Evolutionary conservation across 1,140 invertebrate species (phyloP).

Genomic region (Bathynomus jamesi): DNA sequence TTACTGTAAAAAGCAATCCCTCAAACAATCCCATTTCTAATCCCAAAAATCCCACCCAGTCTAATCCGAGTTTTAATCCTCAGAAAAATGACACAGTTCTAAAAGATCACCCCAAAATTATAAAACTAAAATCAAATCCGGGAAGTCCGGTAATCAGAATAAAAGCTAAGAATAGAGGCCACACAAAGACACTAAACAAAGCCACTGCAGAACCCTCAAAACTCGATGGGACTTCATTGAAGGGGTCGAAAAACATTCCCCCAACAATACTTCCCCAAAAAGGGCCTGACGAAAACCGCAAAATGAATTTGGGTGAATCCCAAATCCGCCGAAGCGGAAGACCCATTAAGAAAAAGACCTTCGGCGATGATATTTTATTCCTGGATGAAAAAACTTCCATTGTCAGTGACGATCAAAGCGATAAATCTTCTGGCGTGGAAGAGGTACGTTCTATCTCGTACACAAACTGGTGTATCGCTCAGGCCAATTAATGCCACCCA

Average conservation of each 20-base stretch:
- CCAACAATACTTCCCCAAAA: not conserved
- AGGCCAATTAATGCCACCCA: no score
- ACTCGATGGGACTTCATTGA: no score
- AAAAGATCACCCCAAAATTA: no score
- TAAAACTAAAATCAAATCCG: no score
- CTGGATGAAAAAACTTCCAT: conserved; percentile 13
- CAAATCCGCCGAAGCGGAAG: conserved; percentile 22
- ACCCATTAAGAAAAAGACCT: conserved; percentile 34
- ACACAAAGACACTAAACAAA: not conserved
- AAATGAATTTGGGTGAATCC: not conserved
- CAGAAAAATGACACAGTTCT: not conserved
- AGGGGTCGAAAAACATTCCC: no score
- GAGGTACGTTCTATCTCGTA: conserved; percentile 1
- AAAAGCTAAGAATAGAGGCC: no score
- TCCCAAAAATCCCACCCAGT: conserved; percentile 2
- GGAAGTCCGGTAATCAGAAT: no score
- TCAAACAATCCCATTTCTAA: not conserved
- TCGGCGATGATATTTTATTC: conserved; percentile 35
- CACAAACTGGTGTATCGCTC: no score
- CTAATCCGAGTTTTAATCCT: not conserved
- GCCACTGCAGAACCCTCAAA: not conserved
- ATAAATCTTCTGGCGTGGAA: not conserved
- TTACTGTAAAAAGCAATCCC: not conserved
- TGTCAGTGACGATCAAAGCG: conserved; percentile 10
- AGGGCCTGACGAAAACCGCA: not conserved